Percentiles rank a stretch among this genome's conserved stretches.
Evolutionary conservation across 2,888 invertebrate species (phyloP).

Genomic region (Epistrophe eligans): DNA sequence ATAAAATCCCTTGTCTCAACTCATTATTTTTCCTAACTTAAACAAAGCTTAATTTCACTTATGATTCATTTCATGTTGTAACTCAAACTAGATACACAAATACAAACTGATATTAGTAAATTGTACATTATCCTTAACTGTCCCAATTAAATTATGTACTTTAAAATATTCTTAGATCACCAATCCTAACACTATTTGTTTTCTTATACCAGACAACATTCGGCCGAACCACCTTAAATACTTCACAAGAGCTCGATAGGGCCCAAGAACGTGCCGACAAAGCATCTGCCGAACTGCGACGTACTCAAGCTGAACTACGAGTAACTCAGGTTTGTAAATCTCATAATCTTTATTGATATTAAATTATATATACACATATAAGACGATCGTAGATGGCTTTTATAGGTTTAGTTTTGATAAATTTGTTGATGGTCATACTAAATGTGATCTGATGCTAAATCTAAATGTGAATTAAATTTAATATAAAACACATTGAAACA

Average conservation of each 20-base stretch:
- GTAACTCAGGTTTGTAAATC: slow-evolving; percentile 89
- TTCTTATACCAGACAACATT: slow-evolving; percentile 87
- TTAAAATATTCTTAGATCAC: slow-evolving; percentile 30
- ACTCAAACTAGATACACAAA: not conserved
- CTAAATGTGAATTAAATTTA: slow-evolving; percentile 40
- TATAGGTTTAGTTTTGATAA: slow-evolving; percentile 64
- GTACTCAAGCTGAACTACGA: slow-evolving; percentile 94
- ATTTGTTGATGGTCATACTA: slow-evolving; percentile 63
- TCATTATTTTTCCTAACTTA: too few species aligned
- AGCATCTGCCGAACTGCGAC: slow-evolving; percentile 91
- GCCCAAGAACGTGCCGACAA: slow-evolving; percentile 95
- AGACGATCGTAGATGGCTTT: slow-evolving; percentile 69
- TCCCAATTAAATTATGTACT: not conserved
- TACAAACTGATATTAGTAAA: not conserved
- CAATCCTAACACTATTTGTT: slow-evolving; percentile 54
- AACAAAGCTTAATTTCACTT: too few species aligned
- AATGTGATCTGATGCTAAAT: slow-evolving; percentile 67
- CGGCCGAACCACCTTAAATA: slow-evolving; percentile 92
- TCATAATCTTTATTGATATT: not conserved
- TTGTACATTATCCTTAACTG: not conserved
- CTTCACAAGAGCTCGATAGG: slow-evolving; percentile 92
- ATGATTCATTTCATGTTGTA: not conserved
- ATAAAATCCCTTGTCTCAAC: too few species aligned
- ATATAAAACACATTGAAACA: slow-evolving; percentile 45
- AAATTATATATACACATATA: not conserved